Conservation (phyloP, 92 coral and sea anemone genomes). For the Zoanthus solanderi region DNA sequence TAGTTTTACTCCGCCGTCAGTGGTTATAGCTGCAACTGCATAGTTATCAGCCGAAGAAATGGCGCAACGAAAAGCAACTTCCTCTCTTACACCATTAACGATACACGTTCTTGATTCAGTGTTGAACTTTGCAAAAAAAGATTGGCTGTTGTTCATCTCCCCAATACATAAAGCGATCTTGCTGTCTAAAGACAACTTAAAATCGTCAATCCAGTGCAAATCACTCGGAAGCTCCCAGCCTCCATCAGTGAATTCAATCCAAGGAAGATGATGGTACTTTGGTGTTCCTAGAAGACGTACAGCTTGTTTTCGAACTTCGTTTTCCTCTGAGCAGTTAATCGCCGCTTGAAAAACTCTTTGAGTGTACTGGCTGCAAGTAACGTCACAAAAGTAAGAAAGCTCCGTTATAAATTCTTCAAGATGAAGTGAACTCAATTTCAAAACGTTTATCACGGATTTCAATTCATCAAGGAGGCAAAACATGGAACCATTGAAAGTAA, state of each 20-base stretch:
- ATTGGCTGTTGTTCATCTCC: constrained; percentile 1
- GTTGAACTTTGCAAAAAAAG: constrained; percentile 27
- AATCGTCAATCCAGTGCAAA: constrained; percentile 15
- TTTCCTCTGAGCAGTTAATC: constrained; percentile 3
- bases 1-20: constrained; percentile 32
- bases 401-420: constrained; percentile 25
- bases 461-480: constrained; percentile 12
- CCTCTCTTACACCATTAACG: background rate
- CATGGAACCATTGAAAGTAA: background rate
- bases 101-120: constrained; percentile 6
- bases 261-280: constrained; percentile 32
- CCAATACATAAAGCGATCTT: constrained; percentile 33
- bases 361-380: background rate
- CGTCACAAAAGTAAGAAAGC: background rate
- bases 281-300: constrained; percentile 19
- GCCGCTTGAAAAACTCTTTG: constrained; percentile 36
- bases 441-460: background rate
- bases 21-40: constrained; percentile 9
- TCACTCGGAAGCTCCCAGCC: constrained; percentile 34
- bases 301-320: constrained; percentile 21
- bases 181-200: constrained; percentile 15
- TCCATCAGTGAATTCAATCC: constrained; percentile 27
- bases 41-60: constrained; percentile 14
- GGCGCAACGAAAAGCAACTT: constrained; percentile 26
- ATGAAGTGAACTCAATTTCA: background rate